These are phyloP conservation scores for Triplophysa yarkandensis DNA, from an alignment of 2,797 vertebrate genomes.

Conservation along the genomic window DNA sequence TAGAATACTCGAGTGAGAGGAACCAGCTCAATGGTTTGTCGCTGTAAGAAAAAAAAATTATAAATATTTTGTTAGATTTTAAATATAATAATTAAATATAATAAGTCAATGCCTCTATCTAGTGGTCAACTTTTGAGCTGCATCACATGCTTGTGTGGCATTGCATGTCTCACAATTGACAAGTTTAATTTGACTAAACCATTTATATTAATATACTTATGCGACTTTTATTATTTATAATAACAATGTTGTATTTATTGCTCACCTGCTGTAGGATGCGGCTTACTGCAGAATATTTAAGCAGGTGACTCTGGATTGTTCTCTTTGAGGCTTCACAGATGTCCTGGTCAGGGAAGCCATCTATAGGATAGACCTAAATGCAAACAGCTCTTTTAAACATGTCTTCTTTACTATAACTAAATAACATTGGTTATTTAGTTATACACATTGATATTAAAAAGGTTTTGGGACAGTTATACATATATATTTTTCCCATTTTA, in stretches of 20 bases:
- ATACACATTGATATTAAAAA: too few relatives aligned
- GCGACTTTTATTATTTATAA: background rate
- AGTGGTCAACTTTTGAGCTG: background rate
- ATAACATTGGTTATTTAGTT: too few relatives aligned
- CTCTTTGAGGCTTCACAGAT: constrained; percentile 70
- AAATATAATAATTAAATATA: background rate
- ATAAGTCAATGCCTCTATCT: background rate
- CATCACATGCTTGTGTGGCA: background rate
- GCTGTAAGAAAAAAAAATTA: constrained; percentile 61
- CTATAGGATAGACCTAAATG: constrained; percentile 79
- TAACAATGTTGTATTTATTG: background rate
- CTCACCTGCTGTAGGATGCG: constrained; percentile 80
- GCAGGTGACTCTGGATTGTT: constrained; percentile 71
- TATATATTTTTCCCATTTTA: too few relatives aligned
- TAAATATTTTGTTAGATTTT: background rate
- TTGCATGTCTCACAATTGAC: too few relatives aligned
- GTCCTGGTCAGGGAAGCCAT: constrained; percentile 75
- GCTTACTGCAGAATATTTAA: constrained; percentile 63
- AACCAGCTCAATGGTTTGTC: constrained; percentile 83
- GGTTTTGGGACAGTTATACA: too few relatives aligned
- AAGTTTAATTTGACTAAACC: background rate
- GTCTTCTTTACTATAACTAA: too few relatives aligned
- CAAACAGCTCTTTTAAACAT: background rate
- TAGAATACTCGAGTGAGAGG: constrained; percentile 82
- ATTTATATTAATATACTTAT: background rate